Evolutionary conservation across 2,113 vertebrate genomes (phyloP), one percentile per base, ranked within the genome.

Genomic region (Hiodon alosoides): DNA sequence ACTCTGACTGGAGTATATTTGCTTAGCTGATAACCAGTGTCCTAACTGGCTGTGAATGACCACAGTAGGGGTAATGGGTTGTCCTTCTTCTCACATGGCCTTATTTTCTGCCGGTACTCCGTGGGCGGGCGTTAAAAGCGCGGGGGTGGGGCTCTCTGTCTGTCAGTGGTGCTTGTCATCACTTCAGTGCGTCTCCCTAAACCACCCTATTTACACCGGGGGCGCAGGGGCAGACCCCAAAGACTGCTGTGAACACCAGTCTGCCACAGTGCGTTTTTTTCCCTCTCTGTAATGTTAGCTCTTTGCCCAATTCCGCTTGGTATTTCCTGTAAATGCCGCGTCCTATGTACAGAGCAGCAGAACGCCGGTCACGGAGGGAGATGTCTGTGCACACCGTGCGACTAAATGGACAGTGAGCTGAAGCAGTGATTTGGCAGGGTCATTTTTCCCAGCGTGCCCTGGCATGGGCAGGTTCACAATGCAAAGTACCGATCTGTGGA

Each of bases 1-100:
- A 77, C 85, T 85, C 80, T 88, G 90, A 88, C 90, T 92, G 90
- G 90, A 72, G 84, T 89, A 79, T 84, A 75, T 90, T 90, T 88
- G 78, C 86, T 88, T 86, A 84, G 83, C 67, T 73, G 83, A 79
- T 83, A 83, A 77, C 84, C 82, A 71, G 83, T 86, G 85, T 89
- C 88, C 82, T 76, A 85, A 88, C 88, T 86, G 87, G 84, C 87
- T 88, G 83, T 74, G 85, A 84, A 83, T 77, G 79, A 83, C 81
- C 78, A 69, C 77, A 66, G 85, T 77, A 55, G 5, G 77, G 71
- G 79, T 87, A 86, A 85, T 79, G 83, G 75, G 65, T 89, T 88
- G 88, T 81, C 83, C 83, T 85, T 79, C 76, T 80, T 11, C 16
- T 59, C 62, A 54, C 59, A 31, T 77, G 51, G 4, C 54, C 77